phyloP scores from a whole-genome alignment of 2,797 vertebrate genomes.

The Danio albolineatus region DNA sequence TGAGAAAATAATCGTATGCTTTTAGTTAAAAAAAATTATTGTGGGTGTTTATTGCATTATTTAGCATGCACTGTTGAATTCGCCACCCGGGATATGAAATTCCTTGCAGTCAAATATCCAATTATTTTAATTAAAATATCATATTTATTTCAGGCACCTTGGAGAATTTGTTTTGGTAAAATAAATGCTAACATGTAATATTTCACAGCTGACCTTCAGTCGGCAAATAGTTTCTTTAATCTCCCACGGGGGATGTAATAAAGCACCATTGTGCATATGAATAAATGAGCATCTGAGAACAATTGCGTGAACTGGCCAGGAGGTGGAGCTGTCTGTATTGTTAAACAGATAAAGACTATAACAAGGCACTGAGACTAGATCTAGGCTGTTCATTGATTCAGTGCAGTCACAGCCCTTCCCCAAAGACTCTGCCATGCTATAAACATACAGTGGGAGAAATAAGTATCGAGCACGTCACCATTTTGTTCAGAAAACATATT shows the following conservation, averaged over 20 bases:
- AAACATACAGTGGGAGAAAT: conserved; percentile 3
- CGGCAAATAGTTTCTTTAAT: neutral
- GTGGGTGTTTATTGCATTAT: neutral
- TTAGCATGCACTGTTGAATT: neutral
- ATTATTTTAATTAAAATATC: neutral
- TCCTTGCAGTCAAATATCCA: neutral
- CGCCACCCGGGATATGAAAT: neutral
- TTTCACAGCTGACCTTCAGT: conserved; percentile 7
- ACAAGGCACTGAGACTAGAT: neutral
- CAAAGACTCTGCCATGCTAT: neutral
- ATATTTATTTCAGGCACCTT: neutral
- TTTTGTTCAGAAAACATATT: too few relatives aligned
- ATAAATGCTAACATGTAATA: neutral
- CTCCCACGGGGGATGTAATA: neutral
- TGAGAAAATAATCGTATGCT: neutral
- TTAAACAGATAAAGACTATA: neutral
- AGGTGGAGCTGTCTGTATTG: conserved; percentile 65
- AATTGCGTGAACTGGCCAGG: conserved; percentile 58
- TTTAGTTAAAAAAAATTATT: neutral
- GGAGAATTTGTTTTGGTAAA: neutral
- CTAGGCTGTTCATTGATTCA: neutral
- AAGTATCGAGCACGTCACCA: too few relatives aligned
- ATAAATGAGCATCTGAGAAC: neutral
- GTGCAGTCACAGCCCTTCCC: conserved; percentile 3
- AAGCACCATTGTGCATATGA: neutral